Conservation (phyloP, 2,888 invertebrate genomes). For the Ophion ventricosus region DNA sequence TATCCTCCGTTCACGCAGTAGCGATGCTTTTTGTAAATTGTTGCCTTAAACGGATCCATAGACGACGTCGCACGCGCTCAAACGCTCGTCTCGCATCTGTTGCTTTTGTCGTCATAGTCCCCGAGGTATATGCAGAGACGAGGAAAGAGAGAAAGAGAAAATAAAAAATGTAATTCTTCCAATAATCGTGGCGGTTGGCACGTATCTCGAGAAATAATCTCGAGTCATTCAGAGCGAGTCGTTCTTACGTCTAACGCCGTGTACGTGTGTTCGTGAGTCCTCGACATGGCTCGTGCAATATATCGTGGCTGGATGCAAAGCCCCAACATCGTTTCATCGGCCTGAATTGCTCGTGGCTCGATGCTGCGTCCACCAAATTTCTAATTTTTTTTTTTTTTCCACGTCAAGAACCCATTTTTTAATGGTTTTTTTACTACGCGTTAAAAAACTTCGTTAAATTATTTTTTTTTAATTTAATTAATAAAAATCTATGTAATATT, state of each 20-base stretch:
- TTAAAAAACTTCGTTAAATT: too few relatives aligned
- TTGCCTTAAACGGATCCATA: background rate
- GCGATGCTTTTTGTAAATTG: slow-evolving; percentile 17
- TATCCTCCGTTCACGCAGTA: slow-evolving; percentile 29
- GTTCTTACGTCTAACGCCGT: slow-evolving; percentile 50
- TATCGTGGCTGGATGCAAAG: slow-evolving; percentile 34
- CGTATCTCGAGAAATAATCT: slow-evolving; percentile 73
- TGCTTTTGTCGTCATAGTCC: background rate
- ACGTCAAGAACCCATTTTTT: too few relatives aligned
- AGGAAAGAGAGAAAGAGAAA: slow-evolving; percentile 15
- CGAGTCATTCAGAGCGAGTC: slow-evolving; percentile 75
- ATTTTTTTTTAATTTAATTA: background rate
- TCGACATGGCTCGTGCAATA: slow-evolving; percentile 39
- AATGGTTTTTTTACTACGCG: too few relatives aligned
- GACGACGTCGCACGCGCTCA: background rate
- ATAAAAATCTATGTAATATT: too few relatives aligned
- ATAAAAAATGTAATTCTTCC: slow-evolving; percentile 5
- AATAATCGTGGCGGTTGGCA: slow-evolving; percentile 9
- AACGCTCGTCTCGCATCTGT: slow-evolving; percentile 37
- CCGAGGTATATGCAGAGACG: background rate
- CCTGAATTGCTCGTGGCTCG: slow-evolving; percentile 56
- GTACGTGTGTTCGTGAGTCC: background rate
- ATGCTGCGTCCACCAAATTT: background rate
- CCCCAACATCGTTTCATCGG: slow-evolving; percentile 56
- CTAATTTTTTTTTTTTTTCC: background rate